phyloP scores from a whole-genome alignment of 1,140 invertebrate genomes.

The Drosophila chauvacae region DNA sequence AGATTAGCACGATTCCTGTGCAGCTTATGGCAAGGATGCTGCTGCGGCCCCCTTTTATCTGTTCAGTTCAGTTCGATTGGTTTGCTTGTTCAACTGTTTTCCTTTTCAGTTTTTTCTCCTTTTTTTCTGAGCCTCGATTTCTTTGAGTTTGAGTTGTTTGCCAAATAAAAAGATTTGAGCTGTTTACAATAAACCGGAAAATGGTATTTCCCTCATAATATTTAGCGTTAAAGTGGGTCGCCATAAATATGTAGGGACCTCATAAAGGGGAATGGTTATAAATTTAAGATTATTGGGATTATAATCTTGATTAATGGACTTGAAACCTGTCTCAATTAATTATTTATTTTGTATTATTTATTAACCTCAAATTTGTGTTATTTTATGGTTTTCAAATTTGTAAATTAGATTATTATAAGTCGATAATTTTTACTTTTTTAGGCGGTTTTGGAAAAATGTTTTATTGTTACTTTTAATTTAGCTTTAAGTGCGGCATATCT shows the following conservation, averaged over 20 bases:
- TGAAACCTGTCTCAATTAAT: neutral
- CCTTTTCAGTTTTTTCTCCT: slow-evolving; percentile 4
- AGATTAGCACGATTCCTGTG: slow-evolving; percentile 75
- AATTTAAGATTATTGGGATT: neutral
- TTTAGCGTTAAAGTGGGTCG: neutral
- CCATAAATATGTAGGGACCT: slow-evolving; percentile 2
- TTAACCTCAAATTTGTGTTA: no score
- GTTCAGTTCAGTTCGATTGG: slow-evolving; percentile 31
- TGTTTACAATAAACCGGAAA: slow-evolving; percentile 35
- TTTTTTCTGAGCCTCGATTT: slow-evolving; percentile 15
- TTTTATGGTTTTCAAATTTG: no score
- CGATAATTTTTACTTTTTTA: no score
- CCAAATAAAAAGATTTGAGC: slow-evolving; percentile 44
- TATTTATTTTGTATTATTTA: neutral
- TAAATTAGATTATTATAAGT: no score
- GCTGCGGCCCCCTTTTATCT: slow-evolving; percentile 27
- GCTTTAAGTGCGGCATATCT: neutral
- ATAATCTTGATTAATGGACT: no score
- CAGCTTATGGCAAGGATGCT: slow-evolving; percentile 57
- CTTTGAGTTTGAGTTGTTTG: slow-evolving; percentile 44
- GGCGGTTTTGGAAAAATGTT: no score
- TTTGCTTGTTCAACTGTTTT: slow-evolving; percentile 45
- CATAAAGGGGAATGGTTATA: neutral
- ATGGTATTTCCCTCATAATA: slow-evolving; percentile 8
- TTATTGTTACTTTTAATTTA: no score